Percentiles rank a stretch among this genome's conserved stretches.
Evolutionary conservation across 2,888 invertebrate genomes (phyloP).

Genomic region (Tricholauxania praeusta): DNA sequence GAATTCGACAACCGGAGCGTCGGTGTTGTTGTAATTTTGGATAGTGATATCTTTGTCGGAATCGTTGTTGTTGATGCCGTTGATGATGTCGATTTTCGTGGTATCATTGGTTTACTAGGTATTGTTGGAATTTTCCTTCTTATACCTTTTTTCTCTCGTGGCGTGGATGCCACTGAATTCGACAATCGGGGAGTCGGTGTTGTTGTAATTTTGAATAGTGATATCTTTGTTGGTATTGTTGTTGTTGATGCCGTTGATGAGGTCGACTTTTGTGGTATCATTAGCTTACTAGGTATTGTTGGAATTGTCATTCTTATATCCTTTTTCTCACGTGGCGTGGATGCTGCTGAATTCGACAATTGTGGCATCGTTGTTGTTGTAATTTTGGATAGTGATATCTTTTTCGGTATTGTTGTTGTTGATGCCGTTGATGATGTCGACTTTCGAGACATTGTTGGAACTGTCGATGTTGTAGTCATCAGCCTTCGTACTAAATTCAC

Average conservation of each 20-base stretch:
- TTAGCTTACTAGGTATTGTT: background rate
- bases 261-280: background rate
- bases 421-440: background rate
- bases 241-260: conserved; percentile 5
- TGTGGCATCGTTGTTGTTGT: background rate
- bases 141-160: background rate
- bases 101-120: background rate
- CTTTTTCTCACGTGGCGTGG: background rate
- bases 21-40: background rate
- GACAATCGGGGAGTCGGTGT: background rate
- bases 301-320: background rate
- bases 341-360: background rate
- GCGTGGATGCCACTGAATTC: background rate
- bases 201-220: background rate
- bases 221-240: background rate
- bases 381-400: background rate
- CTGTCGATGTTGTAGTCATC: background rate
- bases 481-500: too few relatives aligned
- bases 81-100: background rate
- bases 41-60: background rate
- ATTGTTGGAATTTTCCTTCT: background rate
- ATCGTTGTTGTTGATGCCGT: conserved; percentile 7
- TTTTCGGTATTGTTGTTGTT: conserved; percentile 5
- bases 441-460: background rate
- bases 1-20: background rate